These are phyloP conservation scores for Drosophila mulleri DNA, from an alignment of 2,888 invertebrate species.

Conservation along the genomic window DNA sequence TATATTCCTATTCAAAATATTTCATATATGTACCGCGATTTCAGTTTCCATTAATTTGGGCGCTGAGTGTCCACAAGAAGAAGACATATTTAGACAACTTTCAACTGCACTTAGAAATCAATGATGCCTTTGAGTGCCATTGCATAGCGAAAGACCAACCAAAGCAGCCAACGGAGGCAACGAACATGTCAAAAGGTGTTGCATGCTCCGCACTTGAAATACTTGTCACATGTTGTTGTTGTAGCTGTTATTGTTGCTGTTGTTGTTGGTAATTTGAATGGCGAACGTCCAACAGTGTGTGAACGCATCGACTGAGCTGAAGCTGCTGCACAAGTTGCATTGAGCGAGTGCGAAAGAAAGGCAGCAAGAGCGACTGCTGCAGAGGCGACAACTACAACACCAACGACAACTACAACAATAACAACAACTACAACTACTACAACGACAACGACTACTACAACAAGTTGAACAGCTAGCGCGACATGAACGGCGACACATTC, in stretches of 20 bases:
- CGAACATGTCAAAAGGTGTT: slow-evolving; percentile 77
- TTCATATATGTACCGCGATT: no score
- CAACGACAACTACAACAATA: slow-evolving; percentile 45
- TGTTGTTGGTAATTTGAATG: slow-evolving; percentile 72
- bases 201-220: slow-evolving; percentile 77
- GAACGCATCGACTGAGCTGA: slow-evolving; percentile 8
- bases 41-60: not conserved
- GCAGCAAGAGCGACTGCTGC: slow-evolving; percentile 43
- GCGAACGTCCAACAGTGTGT: slow-evolving; percentile 64
- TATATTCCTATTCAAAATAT: not conserved
- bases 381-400: slow-evolving; percentile 48
- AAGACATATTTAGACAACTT: not conserved
- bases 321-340: slow-evolving; percentile 25
- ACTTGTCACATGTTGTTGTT: slow-evolving; percentile 52
- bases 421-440: slow-evolving; percentile 41
- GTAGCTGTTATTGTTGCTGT: slow-evolving; percentile 38
- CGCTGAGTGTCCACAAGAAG: not conserved
- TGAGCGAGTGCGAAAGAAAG: slow-evolving; percentile 64
- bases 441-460: slow-evolving; percentile 49
- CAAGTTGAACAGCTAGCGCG: slow-evolving; percentile 54
- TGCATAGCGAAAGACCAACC: slow-evolving; percentile 14
- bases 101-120: not conserved
- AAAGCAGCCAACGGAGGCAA: slow-evolving; percentile 25
- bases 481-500: slow-evolving; percentile 62
- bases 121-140: slow-evolving; percentile 14